Evolutionary conservation across 2,113 vertebrate species (phyloP).

Genomic region (Tautogolabrus adspersus): DNA sequence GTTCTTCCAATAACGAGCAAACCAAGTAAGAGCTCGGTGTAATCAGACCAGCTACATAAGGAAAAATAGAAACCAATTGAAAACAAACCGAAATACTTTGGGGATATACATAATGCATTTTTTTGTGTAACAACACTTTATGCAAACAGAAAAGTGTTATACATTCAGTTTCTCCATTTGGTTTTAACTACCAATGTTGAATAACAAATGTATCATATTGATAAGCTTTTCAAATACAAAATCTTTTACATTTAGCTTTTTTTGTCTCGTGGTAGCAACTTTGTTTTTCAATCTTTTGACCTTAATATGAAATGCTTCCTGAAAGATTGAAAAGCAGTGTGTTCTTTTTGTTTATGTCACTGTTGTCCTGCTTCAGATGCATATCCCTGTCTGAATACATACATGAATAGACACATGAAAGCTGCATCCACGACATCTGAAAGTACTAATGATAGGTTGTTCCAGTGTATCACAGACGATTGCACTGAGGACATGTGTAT

Average conservation of each 20-base stretch:
- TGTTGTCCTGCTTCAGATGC: neutral
- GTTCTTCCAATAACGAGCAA: no score
- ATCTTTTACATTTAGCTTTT: no score
- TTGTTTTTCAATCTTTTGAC: neutral
- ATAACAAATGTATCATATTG: neutral
- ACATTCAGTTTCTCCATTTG: neutral
- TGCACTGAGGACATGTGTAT: neutral
- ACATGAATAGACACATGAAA: neutral
- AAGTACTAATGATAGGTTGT: neutral
- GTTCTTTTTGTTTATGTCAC: neutral
- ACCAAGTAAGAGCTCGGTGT: no score
- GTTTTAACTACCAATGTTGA: neutral
- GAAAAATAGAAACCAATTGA: no score
- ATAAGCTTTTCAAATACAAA: neutral
- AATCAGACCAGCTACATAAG: no score
- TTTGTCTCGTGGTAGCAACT: neutral
- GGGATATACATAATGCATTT: neutral
- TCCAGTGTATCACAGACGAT: neutral
- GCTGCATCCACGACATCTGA: neutral
- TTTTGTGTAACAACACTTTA: neutral
- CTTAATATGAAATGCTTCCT: neutral
- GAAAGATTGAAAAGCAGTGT: neutral
- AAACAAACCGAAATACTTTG: neutral
- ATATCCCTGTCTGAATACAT: slow-evolving; percentile 2
- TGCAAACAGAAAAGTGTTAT: neutral